Conservation (phyloP, 2,888 invertebrate genomes). For the Timema podura region DNA sequence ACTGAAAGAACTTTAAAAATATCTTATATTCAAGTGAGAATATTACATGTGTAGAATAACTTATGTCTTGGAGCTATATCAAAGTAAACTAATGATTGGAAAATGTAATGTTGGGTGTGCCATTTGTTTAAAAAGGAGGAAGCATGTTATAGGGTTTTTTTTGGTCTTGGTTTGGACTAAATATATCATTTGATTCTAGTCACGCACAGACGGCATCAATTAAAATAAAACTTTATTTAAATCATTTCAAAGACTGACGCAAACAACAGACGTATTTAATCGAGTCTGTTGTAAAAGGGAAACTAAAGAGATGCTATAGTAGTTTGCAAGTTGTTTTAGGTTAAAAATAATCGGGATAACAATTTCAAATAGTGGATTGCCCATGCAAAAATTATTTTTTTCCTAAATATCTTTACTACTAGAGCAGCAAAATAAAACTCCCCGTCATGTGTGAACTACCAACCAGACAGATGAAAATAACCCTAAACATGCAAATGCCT, state of each 20-base stretch:
- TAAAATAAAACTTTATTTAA: neutral
- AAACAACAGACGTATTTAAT: neutral
- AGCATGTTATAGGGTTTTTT: slow-evolving; percentile 1
- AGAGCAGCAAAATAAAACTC: neutral
- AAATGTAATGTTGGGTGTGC: slow-evolving; percentile 9
- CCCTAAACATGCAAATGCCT: slow-evolving; percentile 9
- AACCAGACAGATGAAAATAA: neutral
- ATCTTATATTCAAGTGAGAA: too few species aligned
- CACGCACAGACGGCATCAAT: slow-evolving; percentile 13
- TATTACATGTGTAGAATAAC: too few species aligned
- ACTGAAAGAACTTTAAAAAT: too few species aligned
- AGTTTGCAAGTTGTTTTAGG: too few species aligned
- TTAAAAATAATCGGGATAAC: too few species aligned
- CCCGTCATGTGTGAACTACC: slow-evolving; percentile 11
- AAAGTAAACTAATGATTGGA: neutral
- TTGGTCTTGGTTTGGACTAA: neutral
- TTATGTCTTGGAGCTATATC: too few species aligned
- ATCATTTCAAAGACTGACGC: slow-evolving; percentile 13
- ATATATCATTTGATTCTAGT: slow-evolving; percentile 8
- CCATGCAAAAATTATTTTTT: too few species aligned
- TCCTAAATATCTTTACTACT: too few species aligned
- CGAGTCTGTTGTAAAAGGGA: neutral
- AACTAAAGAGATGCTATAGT: too few species aligned
- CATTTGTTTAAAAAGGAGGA: slow-evolving; percentile 9
- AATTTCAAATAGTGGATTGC: too few species aligned